phyloP scores from a whole-genome alignment of 2,113 vertebrate species.

The Menura novaehollandiae region DNA sequence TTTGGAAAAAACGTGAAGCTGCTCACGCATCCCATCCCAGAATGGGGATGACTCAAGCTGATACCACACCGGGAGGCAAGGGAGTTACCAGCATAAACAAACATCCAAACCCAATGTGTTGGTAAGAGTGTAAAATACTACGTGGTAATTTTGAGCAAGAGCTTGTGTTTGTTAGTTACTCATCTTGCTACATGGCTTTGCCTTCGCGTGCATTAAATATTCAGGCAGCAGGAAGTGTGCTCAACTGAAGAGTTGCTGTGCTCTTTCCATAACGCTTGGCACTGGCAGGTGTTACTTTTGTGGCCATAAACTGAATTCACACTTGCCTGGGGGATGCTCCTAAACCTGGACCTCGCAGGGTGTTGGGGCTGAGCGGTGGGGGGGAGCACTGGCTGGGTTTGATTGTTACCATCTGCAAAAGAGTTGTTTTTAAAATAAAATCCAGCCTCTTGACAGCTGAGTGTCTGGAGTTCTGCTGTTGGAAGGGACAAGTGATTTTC shows the following conservation, averaged over 20 bases:
- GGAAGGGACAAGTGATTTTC: neutral
- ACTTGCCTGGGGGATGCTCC: neutral
- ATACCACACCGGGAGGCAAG: neutral
- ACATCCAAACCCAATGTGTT: neutral
- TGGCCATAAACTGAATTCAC: neutral
- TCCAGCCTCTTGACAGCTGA: neutral
- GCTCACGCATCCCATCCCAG: neutral
- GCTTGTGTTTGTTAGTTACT: constrained; percentile 21
- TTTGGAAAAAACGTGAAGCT: neutral
- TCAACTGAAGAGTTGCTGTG: neutral
- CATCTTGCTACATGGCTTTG: constrained; percentile 9
- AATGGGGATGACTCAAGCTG: neutral
- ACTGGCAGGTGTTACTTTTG: constrained; percentile 9
- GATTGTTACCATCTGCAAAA: neutral
- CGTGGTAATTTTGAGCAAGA: neutral
- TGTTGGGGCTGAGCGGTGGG: neutral
- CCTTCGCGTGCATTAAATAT: neutral
- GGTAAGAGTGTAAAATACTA: neutral
- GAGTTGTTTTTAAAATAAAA: neutral
- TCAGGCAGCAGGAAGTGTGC: constrained; percentile 29
- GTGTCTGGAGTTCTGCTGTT: neutral
- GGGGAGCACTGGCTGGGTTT: neutral
- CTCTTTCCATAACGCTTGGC: neutral
- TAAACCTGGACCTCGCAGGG: neutral
- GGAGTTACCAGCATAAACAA: neutral